Evolutionary conservation across 2,888 invertebrate genomes (phyloP).

Genomic region (Dryobotodes eremita): DNA sequence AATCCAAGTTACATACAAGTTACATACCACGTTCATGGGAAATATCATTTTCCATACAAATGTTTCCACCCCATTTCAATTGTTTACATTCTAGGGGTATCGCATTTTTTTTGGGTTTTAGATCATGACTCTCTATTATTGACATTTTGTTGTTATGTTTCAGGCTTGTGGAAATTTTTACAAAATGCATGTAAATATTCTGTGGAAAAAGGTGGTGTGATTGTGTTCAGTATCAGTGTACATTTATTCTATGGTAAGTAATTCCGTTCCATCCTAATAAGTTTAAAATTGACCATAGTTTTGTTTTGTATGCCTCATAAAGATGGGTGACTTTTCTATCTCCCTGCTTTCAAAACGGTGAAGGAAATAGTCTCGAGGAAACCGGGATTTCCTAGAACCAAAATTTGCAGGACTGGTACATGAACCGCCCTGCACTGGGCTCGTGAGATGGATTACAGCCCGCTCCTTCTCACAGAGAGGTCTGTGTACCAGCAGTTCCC

Average conservation of each 20-base stretch:
- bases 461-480: neutral
- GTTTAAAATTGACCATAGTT: too few relatives aligned
- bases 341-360: neutral
- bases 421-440: too few relatives aligned
- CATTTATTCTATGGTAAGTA: constrained; percentile 3
- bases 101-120: neutral
- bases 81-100: neutral
- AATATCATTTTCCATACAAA: neutral
- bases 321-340: neutral
- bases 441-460: too few relatives aligned
- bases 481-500: neutral
- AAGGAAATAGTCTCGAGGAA: neutral
- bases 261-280: neutral
- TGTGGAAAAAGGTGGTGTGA: constrained; percentile 11
- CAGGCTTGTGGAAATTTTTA: neutral
- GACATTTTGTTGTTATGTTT: neutral
- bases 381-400: neutral
- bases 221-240: neutral
- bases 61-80: neutral
- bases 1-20: neutral
- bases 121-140: neutral
- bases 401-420: neutral
- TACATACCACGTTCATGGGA: too few relatives aligned
- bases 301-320: neutral
- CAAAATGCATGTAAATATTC: neutral